Percentiles rank a stretch among this genome's conserved stretches.
phyloP scores from a whole-genome alignment of 2,113 vertebrate genomes.

The Octodon degus region DNA sequence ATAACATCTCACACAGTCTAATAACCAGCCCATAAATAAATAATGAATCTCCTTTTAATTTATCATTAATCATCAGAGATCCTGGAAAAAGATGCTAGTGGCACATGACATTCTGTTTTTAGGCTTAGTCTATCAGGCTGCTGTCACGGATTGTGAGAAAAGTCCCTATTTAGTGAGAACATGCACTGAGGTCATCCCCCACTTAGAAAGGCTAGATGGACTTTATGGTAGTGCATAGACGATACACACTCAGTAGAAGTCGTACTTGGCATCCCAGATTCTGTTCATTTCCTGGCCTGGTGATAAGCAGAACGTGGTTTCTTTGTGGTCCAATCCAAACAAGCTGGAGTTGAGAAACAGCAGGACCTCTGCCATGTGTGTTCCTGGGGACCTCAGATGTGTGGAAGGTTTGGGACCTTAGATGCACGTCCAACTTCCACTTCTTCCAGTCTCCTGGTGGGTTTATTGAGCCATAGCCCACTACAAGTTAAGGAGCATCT shows the following conservation, averaged over 20 bases:
- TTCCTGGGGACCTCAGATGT: neutral
- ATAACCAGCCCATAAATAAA: neutral
- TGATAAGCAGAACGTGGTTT: neutral
- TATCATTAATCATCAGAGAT: neutral
- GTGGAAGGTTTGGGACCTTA: neutral
- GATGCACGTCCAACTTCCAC: neutral
- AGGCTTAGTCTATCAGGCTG: neutral
- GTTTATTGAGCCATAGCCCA: neutral
- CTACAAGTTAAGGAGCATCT: neutral
- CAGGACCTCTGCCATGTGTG: neutral
- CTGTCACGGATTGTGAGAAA: neutral
- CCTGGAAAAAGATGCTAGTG: neutral
- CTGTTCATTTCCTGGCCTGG: neutral
- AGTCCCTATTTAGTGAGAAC: conserved; percentile 27
- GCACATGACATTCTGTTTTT: neutral
- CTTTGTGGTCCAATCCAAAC: neutral
- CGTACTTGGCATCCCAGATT: neutral
- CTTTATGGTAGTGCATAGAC: neutral
- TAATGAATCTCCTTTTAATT: conserved; percentile 13
- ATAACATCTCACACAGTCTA: neutral
- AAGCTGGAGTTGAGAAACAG: neutral
- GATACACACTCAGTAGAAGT: neutral
- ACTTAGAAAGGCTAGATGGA: neutral
- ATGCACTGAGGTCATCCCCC: neutral
- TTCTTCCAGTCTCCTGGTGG: neutral